Evolutionary conservation across 2,888 invertebrate genomes (phyloP), one percentile per base, ranked within the genome.

Genomic region (Rhabditoides inermis): DNA sequence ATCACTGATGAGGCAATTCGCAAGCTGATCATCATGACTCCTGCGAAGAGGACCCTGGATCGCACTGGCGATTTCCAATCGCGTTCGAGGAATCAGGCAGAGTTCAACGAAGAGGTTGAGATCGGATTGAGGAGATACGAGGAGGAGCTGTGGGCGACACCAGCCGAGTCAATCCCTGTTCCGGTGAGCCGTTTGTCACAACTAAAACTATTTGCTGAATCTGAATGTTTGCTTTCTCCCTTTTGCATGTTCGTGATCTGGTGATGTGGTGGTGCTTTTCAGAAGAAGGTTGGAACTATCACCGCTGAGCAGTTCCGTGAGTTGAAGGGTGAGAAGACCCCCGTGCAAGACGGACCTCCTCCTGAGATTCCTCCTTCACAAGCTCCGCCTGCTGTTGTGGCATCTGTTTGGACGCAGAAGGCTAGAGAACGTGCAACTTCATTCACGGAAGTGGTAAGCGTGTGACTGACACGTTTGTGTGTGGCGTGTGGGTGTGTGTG

Each of bases 61-160:
- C 84, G 89, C 42, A 88, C 88, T 2, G 90, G 89, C 0, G 91
- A 61, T 30, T 63, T 60, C 39, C 50, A 57, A 20, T 87, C 88
- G 0, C 82, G 94, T 60, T 88, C 89, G 37, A 92, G 92, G 83
- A 90, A 94, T 80, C 87, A 88, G 7, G 88, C 91, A 79, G 91
- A 94, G 75, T 81, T 94, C 69, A 90, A 88, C 69, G 87, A 90
- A 80, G 87, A 88, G 40, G 98, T 98, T 69, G 91, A 92, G 69
- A 91, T 95, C 78, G 95, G 95, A n/a, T 83, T 98, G 22, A 85
- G 84, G 75, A 88, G 89, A 71, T 98, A 95, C 70, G 95, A 98
- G 79, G 90, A 92, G 76, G 91, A 92, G 76, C 79, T 95, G 50
- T 88, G 89, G 89, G 85, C 59, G 42, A 63, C 51, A 15, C 58